phyloP scores from a whole-genome alignment of 2,888 invertebrate species.

The Erebia palarica region DNA sequence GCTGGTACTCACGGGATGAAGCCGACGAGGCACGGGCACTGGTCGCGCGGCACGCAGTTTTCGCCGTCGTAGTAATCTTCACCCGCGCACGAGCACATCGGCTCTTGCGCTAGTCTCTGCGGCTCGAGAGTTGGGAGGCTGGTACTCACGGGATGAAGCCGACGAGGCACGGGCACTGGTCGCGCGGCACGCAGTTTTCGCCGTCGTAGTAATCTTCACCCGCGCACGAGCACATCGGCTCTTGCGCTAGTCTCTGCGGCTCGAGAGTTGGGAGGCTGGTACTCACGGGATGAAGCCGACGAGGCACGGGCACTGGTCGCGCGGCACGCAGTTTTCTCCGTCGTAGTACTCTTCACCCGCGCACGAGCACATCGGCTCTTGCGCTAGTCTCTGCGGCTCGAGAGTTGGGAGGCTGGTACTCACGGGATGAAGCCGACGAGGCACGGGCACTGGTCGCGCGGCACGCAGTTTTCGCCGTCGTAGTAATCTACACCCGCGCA shows the following conservation, averaged over 20 bases:
- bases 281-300: slow-evolving; percentile 82
- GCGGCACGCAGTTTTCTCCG: slow-evolving; percentile 87
- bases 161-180: slow-evolving; percentile 90
- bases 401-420: background rate
- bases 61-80: slow-evolving; percentile 85
- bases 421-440: slow-evolving; percentile 84
- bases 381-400: too few relatives aligned
- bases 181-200: slow-evolving; percentile 85
- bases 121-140: too few relatives aligned
- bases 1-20: slow-evolving; percentile 72
- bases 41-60: slow-evolving; percentile 85
- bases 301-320: slow-evolving; percentile 90
- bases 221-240: too few relatives aligned
- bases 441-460: slow-evolving; percentile 90
- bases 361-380: too few relatives aligned
- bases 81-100: slow-evolving; percentile 7
- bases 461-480: slow-evolving; percentile 88
- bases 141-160: slow-evolving; percentile 79
- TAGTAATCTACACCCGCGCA: slow-evolving; percentile 63
- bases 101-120: too few relatives aligned
- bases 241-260: too few relatives aligned
- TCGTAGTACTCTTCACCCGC: slow-evolving; percentile 73
- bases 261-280: too few relatives aligned
- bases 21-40: slow-evolving; percentile 90
- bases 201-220: slow-evolving; percentile 84